Percentiles rank a stretch among this genome's conserved stretches.
Evolutionary conservation across 2,113 vertebrate species (phyloP).

Genomic region (Equus przewalskii): DNA sequence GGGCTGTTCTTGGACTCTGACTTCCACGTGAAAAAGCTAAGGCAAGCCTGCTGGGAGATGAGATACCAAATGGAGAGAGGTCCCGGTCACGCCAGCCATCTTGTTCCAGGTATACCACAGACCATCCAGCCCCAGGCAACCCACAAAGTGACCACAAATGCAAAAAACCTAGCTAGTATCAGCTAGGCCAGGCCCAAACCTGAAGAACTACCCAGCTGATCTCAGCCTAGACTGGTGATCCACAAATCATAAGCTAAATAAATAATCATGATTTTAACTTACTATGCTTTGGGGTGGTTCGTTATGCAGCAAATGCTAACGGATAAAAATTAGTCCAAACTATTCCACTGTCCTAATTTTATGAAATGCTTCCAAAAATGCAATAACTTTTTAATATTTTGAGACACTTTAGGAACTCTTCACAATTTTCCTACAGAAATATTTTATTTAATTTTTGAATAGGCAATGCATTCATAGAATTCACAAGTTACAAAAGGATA

Average conservation of each 20-base stretch:
- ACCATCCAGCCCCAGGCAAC: rapidly evolving
- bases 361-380: not conserved
- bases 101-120: not conserved
- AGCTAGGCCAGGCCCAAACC: not conserved
- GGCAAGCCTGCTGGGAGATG: not conserved
- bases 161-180: not conserved
- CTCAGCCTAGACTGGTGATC: not conserved
- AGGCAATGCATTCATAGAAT: not conserved
- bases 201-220: not conserved
- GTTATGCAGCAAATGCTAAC: not conserved
- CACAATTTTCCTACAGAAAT: not conserved
- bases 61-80: not conserved
- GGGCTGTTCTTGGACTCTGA: not conserved
- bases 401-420: not conserved
- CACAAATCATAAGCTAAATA: not conserved
- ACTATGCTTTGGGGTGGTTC: not conserved
- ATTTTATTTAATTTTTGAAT: not conserved
- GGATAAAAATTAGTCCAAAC: not conserved
- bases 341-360: not conserved
- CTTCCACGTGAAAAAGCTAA: rapidly evolving
- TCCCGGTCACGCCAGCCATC: rapidly evolving
- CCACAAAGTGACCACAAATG: too few relatives aligned
- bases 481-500: not conserved
- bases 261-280: not conserved
- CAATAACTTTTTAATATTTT: not conserved